Conservation (phyloP, 2,113 vertebrate species). For the Lasiurus borealis region DNA sequence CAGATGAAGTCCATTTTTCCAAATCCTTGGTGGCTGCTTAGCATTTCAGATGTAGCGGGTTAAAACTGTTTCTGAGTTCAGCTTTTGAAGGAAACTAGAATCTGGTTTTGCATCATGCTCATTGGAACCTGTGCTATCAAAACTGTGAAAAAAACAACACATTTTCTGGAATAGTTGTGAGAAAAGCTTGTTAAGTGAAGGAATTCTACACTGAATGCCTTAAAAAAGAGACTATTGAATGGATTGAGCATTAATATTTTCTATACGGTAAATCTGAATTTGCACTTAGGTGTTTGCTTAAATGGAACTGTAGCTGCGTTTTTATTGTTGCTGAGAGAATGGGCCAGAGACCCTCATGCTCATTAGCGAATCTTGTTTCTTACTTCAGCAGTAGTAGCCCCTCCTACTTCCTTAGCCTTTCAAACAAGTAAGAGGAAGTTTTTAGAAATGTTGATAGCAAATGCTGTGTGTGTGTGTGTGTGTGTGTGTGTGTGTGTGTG, state of each 20-base stretch:
- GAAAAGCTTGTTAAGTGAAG: background rate
- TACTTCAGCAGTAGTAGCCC: background rate
- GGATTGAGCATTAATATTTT: constrained; percentile 5
- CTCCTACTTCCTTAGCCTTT: background rate
- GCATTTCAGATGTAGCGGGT: background rate
- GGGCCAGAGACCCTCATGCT: background rate
- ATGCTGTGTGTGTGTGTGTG: background rate
- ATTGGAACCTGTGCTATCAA: background rate
- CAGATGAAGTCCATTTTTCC: constrained; percentile 64
- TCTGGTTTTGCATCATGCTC: constrained; percentile 18
- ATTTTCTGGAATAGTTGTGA: background rate
- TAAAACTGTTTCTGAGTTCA: background rate
- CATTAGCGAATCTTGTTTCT: background rate
- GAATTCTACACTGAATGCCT: constrained; percentile 5
- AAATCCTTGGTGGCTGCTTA: background rate
- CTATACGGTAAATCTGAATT: background rate
- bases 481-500: background rate
- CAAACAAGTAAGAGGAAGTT: background rate
- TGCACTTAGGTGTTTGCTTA: background rate
- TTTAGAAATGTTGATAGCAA: background rate
- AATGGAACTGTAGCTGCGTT: background rate
- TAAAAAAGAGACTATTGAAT: background rate
- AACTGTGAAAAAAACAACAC: constrained; percentile 25
- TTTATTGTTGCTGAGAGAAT: background rate
- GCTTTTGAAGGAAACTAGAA: constrained; percentile 28